phyloP scores from a whole-genome alignment of 1,140 invertebrate genomes.

The Cotesia chilonis region DNA sequence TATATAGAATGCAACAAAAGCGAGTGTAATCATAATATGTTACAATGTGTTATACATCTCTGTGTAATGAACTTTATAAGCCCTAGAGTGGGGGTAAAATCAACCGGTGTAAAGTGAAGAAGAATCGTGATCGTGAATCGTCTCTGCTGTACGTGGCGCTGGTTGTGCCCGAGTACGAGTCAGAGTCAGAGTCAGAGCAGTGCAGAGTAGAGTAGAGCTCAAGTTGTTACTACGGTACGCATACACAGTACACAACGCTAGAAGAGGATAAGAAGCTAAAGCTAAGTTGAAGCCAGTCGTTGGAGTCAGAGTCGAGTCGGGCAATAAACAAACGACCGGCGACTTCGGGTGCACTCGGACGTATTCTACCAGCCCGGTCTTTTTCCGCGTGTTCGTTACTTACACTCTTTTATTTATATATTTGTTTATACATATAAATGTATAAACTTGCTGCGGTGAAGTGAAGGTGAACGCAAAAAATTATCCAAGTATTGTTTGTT shows the following conservation, averaged over 20 bases:
- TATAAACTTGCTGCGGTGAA: background rate
- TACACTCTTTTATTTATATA: background rate
- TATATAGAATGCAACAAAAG: background rate
- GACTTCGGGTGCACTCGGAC: constrained; percentile 38
- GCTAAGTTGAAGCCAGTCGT: background rate
- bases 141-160: constrained; percentile 19
- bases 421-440: background rate
- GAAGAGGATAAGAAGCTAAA: too few relatives aligned
- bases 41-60: background rate
- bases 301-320: constrained; percentile 18
- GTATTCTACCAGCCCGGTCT: background rate
- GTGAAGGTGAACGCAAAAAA: constrained; percentile 19
- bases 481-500: background rate
- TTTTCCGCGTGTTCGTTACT: background rate
- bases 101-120: background rate
- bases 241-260: background rate
- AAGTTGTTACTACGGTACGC: too few relatives aligned
- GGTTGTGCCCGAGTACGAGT: background rate
- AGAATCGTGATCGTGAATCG: constrained; percentile 16
- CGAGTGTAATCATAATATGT: background rate
- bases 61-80: constrained; percentile 7
- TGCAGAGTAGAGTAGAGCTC: too few relatives aligned
- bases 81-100: constrained; percentile 1
- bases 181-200: constrained; percentile 8
- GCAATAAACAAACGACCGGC: constrained; percentile 47